phyloP scores from a whole-genome alignment of 1,140 invertebrate genomes.

The Apolygus lucorum region DNA sequence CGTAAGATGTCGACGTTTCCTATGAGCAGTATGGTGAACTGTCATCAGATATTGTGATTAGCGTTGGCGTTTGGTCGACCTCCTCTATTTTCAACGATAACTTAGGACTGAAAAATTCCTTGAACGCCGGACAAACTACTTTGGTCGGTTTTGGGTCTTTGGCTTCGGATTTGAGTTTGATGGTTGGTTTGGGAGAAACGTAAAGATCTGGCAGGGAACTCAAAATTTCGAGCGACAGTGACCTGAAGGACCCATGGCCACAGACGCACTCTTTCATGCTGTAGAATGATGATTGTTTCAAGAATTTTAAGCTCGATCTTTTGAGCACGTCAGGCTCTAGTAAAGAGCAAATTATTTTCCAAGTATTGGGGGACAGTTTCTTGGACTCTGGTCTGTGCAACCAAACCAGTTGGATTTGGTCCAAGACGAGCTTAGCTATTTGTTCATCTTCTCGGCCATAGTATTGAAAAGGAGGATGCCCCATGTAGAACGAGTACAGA shows the following conservation, averaged over 20 bases:
- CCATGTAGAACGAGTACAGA: conserved; percentile 44
- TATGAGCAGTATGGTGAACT: too few species aligned
- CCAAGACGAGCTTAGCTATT: not conserved
- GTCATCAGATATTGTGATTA: too few species aligned
- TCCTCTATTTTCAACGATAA: not conserved
- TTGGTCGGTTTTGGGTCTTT: not conserved
- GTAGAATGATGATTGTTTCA: not conserved
- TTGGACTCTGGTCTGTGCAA: not conserved
- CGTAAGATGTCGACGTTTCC: too few species aligned
- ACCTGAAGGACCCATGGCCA: not conserved
- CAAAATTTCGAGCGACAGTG: not conserved
- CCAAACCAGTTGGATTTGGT: not conserved
- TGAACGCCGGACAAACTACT: not conserved
- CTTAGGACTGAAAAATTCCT: not conserved
- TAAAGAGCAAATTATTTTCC: not conserved
- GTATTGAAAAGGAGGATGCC: not conserved
- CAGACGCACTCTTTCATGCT: not conserved
- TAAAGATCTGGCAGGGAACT: not conserved
- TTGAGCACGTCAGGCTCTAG: conserved; percentile 4
- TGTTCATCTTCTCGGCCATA: not conserved
- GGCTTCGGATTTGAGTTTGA: not conserved
- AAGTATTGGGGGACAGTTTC: not conserved
- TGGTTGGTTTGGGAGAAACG: not conserved
- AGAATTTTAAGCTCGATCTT: not conserved
- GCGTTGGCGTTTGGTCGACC: not conserved